Conservation (phyloP, 2,113 vertebrate species). For the Calcarius ornatus region DNA sequence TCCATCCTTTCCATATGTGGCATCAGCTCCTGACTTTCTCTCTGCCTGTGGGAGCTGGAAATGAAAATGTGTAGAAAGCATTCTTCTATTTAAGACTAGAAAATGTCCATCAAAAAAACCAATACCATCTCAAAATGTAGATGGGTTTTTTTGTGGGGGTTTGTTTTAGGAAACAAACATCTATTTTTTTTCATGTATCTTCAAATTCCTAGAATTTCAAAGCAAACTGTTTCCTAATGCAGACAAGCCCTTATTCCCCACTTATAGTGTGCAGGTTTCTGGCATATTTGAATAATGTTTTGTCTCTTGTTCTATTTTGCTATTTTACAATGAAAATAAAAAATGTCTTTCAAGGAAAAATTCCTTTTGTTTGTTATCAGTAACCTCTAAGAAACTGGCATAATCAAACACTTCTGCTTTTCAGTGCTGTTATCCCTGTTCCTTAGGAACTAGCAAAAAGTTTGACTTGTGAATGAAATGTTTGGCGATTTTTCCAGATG, state of each 20-base stretch:
- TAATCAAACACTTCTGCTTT: neutral
- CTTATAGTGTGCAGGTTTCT: neutral
- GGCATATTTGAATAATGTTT: neutral
- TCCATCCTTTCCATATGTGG: neutral
- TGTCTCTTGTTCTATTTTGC: neutral
- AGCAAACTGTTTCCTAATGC: neutral
- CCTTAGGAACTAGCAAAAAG: neutral
- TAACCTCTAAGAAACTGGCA: neutral
- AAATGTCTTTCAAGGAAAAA: neutral
- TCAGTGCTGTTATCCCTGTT: neutral
- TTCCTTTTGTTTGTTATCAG: neutral
- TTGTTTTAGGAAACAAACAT: neutral
- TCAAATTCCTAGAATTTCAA: neutral
- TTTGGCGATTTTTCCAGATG: neutral
- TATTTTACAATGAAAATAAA: neutral
- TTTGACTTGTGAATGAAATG: neutral
- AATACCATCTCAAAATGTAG: neutral
- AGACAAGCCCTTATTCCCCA: neutral
- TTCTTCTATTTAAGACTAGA: neutral
- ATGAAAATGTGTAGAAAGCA: neutral
- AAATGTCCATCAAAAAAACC: neutral
- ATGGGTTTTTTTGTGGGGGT: accelerated
- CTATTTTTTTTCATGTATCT: neutral
- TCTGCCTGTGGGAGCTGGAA: neutral
- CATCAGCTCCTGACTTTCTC: neutral